A percentile compares a stretch with the other conserved stretches of the same genome.
Conservation (phyloP, 2,797 vertebrate genomes). For the Coregonus ussuriensis region DNA sequence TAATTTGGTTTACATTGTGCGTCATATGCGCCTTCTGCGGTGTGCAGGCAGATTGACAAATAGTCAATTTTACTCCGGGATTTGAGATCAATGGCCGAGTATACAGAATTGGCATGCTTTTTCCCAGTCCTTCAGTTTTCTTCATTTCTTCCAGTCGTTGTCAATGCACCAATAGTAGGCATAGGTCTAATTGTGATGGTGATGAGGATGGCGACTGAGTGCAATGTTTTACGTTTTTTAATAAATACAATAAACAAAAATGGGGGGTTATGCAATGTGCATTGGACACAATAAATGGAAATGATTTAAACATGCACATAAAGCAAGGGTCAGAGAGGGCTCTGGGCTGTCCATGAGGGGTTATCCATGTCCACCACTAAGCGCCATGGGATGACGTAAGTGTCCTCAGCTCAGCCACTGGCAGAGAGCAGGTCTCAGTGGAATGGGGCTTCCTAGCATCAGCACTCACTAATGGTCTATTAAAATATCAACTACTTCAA, state of each 20-base stretch:
- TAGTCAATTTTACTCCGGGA: conserved; percentile 4
- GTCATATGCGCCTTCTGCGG: conserved; percentile 29
- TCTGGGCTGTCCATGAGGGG: neutral
- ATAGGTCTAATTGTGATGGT: neutral
- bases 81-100: conserved; percentile 1
- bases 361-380: conserved; percentile 2
- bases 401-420: conserved; percentile 43
- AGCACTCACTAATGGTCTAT: conserved; percentile 67
- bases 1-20: conserved; percentile 61
- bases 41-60: conserved; percentile 25
- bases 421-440: conserved; percentile 41
- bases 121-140: neutral
- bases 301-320: neutral
- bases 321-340: neutral
- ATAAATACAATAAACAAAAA: neutral
- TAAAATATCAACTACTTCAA: conserved; percentile 71
- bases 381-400: conserved; percentile 39
- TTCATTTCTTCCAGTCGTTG: neutral
- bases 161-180: neutral
- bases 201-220: neutral
- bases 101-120: neutral
- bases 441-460: conserved; percentile 61
- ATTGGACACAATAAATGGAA: neutral
- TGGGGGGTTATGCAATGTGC: neutral
- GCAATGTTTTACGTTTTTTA: neutral